Evolutionary conservation across 2,113 vertebrate species (phyloP), one percentile per base, ranked within the genome.

Genomic region (Rhea pennata): DNA sequence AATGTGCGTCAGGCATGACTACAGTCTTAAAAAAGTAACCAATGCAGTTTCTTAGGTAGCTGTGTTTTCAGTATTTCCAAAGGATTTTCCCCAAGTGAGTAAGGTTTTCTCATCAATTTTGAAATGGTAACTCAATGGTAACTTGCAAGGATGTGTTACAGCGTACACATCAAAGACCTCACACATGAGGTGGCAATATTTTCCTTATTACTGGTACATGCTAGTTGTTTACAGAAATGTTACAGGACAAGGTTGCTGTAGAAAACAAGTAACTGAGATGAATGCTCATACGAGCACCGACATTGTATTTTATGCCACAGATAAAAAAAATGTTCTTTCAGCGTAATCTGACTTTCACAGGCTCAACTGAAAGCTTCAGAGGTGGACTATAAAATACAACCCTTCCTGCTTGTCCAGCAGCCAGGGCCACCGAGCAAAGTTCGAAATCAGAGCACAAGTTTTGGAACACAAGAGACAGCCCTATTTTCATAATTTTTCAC

Each of bases 1-100:
- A 27, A 2, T 0, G 15, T 53, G 58, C 2, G 0, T 64, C 73
- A 74, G 46, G 42, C 7, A 1, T 5, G 27, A 39, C 44, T 66
- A 12, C 59, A 33, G 58, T 3, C 51, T 54, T 40, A 82, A 73
- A 10, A n/a, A 88, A 51, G 31, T 33, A 58, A 31, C 0, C 70
- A 29, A 44, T 14, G 36, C 8, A 5, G 20, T 69, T 74, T 39
- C 50, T 74, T 66, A 29, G 26, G 33, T 2, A 71, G 42, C 61
- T 58, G 61, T 9, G 20, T 22, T 71, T 79, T 39, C 86, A 72
- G 53, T 42, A 53, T 44, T 66, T n/a, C 84, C 15, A 6, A 48
- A 82, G 50, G 23, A 53, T 67, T 61, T 23, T 70, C 72, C 51
- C 71, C 31, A 15, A 15, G 22, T 64, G n/a, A 86, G 44, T 58